Evolutionary conservation across 2,113 vertebrate species (phyloP).

Genomic region (Bos indicus): DNA sequence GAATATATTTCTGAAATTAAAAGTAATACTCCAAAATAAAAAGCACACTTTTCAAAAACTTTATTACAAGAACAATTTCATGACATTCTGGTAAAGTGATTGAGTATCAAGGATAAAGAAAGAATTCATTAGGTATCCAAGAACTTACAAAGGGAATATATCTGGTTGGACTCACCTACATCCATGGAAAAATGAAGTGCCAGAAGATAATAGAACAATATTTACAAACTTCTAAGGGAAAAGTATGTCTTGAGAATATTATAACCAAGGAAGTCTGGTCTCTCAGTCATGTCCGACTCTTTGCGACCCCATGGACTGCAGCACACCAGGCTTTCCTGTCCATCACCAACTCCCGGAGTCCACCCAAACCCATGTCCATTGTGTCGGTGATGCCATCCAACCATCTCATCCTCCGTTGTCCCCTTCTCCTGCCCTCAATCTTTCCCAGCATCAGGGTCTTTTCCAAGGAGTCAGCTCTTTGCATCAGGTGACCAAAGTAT

Average conservation of each 20-base stretch:
- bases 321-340: not conserved
- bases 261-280: not conserved
- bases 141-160: conserved; percentile 43
- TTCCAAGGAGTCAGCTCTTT: not conserved
- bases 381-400: not conserved
- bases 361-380: not conserved
- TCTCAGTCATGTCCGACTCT: not conserved
- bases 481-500: not conserved
- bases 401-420: not conserved
- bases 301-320: not conserved
- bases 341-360: not conserved
- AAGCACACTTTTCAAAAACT: conserved; percentile 35
- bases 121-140: conserved; percentile 58
- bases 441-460: not conserved
- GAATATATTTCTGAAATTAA: conserved; percentile 4
- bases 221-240: conserved; percentile 48
- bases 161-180: conserved; percentile 27
- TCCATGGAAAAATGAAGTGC: conserved; percentile 49
- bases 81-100: conserved; percentile 52
- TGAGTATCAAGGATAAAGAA: conserved; percentile 65
- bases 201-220: conserved; percentile 61
- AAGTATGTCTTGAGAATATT: conserved; percentile 44
- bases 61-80: conserved; percentile 25
- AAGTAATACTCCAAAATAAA: not conserved
- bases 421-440: not conserved